phyloP scores from a whole-genome alignment of 2,888 invertebrate species.

The Plusia festucae region DNA sequence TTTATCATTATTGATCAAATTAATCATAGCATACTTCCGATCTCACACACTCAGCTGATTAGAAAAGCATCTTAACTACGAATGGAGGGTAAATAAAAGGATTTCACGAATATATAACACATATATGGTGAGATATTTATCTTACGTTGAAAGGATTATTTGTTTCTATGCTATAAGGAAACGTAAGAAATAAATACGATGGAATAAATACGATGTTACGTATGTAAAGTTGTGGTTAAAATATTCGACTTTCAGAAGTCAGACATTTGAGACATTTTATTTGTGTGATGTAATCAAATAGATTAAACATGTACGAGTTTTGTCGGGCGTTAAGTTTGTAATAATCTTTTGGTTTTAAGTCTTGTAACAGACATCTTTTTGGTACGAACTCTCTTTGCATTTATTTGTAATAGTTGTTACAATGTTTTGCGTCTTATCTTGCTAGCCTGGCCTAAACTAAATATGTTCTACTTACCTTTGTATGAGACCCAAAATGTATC shows the following conservation, averaged over 20 bases:
- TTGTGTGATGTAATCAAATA: slow-evolving; percentile 7
- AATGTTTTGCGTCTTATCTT: too few species aligned
- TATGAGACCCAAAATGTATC: too few species aligned
- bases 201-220: not conserved
- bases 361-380: too few species aligned
- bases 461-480: too few species aligned
- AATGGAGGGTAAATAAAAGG: slow-evolving; percentile 3
- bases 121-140: slow-evolving; percentile 15
- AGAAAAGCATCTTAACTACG: slow-evolving; percentile 1
- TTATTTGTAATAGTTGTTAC: too few species aligned
- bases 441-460: too few species aligned
- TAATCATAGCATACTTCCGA: not conserved
- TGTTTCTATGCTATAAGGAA: slow-evolving; percentile 17
- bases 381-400: too few species aligned
- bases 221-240: slow-evolving; percentile 1
- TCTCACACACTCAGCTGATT: slow-evolving; percentile 5
- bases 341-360: too few species aligned
- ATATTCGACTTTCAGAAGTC: slow-evolving; percentile 5
- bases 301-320: too few species aligned
- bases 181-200: slow-evolving; percentile 12
- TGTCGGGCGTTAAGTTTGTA: too few species aligned
- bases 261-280: slow-evolving; percentile 3
- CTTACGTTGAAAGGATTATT: slow-evolving; percentile 38
- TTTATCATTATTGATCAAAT: not conserved
- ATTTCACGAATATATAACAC: slow-evolving; percentile 1